Evolutionary conservation across 2,797 vertebrate genomes (phyloP), one percentile per base, ranked within the genome.

Genomic region (Gallirallus australis): DNA sequence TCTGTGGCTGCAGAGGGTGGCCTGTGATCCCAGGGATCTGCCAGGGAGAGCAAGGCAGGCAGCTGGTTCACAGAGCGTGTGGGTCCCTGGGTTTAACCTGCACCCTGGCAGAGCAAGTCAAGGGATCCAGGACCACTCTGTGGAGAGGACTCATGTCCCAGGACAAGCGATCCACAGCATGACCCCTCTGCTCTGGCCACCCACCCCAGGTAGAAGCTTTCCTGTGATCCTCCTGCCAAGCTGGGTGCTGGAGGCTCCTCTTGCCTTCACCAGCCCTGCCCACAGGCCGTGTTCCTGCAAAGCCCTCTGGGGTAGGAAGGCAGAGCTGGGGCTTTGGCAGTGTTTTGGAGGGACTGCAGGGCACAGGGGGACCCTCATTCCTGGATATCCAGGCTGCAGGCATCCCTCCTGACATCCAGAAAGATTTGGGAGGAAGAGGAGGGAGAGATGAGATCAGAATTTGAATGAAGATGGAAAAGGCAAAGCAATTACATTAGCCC

Each of bases 21-120:
- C 45, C 45, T 81, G 50, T 56, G 66, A 35, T 39, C 59, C 27
- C 31, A 47, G 30, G 40, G 16, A 35, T 45, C 35, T 84, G 35
- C 12, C 33, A 52, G 19, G 12, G n/a, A 31, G 12, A 21, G 56
- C 16, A 47, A 40, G 48, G 23, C 37, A 61, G 24, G 61, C 31
- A 50, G 54, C 3, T 0, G 0, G 21, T 42, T 11, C 21, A 8
- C 1, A 2, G 66, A 42, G n/a, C 18, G 5, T 6, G 10, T 7
- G 11, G 40, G 42, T 31, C 50, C 31, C 42, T 0, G 2, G 19
- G 35, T 15, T 27, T 18, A 28, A 25, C 54, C 21, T 40, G 12
- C 25, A 18, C 21, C 30, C 27, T 17, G 12, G 64, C 11, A 61
- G 11, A 68, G 11, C 18, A 66, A 75, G 23, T 18, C 48, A 42